Evolutionary conservation across 2,888 invertebrate genomes (phyloP).

Genomic region (Ectemnius lituratus): DNA sequence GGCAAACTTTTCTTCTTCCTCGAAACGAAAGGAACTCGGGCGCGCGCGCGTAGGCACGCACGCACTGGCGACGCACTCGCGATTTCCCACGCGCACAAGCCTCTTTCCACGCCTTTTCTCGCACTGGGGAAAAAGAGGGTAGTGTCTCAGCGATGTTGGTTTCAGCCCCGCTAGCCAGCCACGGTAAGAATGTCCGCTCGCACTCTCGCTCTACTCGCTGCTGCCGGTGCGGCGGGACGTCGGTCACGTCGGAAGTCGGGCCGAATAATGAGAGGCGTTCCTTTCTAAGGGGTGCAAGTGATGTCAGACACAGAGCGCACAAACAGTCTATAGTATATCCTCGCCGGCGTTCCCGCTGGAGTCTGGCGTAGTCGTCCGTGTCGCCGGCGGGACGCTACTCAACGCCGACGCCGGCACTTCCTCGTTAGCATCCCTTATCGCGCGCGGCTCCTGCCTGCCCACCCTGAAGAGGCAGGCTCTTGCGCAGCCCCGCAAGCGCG

Average conservation of each 20-base stretch:
- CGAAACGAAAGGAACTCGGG: slow-evolving; percentile 2
- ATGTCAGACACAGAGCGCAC: background rate
- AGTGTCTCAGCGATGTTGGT: no score
- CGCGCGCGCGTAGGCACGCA: slow-evolving; percentile 31
- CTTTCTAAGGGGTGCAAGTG: no score
- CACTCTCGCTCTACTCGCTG: no score
- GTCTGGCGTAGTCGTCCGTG: slow-evolving; percentile 42
- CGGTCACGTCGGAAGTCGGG: no score
- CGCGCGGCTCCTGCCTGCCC: slow-evolving; percentile 8
- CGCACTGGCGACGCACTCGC: slow-evolving; percentile 33
- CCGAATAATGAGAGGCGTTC: slow-evolving; percentile 7
- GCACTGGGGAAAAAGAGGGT: background rate
- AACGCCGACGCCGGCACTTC: slow-evolving; percentile 58
- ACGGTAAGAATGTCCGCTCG: no score
- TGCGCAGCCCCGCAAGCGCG: background rate
- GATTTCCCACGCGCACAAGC: slow-evolving; percentile 33
- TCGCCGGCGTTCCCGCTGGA: slow-evolving; percentile 48
- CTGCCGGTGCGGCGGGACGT: no score
- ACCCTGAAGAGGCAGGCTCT: background rate
- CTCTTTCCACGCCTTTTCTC: slow-evolving; percentile 20
- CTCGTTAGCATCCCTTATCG: slow-evolving; percentile 48
- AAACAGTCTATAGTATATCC: slow-evolving; percentile 12
- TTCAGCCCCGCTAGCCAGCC: no score
- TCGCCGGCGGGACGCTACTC: slow-evolving; percentile 57
- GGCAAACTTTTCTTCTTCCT: slow-evolving; percentile 10